These are phyloP conservation scores for Bufo bufo DNA, from an alignment of 2,113 vertebrate species.

Conservation along the genomic window DNA sequence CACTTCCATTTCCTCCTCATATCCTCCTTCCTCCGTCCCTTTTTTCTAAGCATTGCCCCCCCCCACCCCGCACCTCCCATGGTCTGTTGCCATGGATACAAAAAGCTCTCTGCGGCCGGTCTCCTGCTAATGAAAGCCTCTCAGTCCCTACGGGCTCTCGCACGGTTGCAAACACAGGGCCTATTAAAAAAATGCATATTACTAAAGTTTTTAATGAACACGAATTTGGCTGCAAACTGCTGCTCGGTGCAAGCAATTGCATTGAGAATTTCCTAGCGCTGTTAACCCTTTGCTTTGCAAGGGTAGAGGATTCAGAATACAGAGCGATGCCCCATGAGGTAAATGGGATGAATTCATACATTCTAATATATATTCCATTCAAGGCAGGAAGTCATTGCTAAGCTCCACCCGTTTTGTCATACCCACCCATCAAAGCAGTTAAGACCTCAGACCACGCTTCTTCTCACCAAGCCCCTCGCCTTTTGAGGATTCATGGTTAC, in stretches of 20 bases:
- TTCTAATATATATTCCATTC: too few relatives aligned
- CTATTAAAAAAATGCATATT: conserved; percentile 49
- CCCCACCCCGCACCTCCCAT: not conserved
- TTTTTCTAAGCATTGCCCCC: not conserved
- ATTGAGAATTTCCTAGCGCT: not conserved
- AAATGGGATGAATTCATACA: too few relatives aligned
- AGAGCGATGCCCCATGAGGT: too few relatives aligned
- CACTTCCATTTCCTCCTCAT: not conserved
- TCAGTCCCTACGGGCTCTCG: conserved; percentile 11
- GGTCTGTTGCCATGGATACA: conserved; percentile 30
- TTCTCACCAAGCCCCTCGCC: too few relatives aligned
- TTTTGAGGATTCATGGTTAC: too few relatives aligned
- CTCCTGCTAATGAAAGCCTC: conserved; percentile 41
- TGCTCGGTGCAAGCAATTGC: not conserved
- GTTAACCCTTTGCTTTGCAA: not conserved
- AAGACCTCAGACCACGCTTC: too few relatives aligned
- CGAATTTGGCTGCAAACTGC: conserved; percentile 20
- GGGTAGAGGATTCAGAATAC: too few relatives aligned
- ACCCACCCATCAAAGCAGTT: not conserved
- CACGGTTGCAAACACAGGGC: conserved; percentile 22
- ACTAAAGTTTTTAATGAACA: conserved; percentile 45
- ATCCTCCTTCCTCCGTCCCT: not conserved
- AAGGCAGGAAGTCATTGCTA: not conserved
- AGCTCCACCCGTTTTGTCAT: not conserved
- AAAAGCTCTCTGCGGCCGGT: conserved; percentile 16